Base-by-base conservation (phyloP, 2,113 vertebrate species). In the Pavo muticus region DNA sequence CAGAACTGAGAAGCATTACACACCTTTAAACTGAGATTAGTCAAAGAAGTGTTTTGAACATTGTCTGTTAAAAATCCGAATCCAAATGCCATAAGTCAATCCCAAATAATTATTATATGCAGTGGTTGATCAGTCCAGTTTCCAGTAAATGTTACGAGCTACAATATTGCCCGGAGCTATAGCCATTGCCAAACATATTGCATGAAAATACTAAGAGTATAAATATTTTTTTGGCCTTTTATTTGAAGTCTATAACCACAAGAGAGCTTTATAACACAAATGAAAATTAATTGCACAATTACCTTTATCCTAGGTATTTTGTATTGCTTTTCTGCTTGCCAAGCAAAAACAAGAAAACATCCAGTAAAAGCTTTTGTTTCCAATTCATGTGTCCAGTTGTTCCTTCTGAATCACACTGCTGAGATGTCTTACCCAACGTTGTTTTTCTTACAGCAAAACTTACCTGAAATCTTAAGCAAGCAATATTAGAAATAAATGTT, bases 281-380 rank as follows among this genome's bases (percentile, higher is more conserved):
- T 67, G 19, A 91, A 94, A 96, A 97, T 92, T 92, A 94, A 91
- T 91, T 88, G 32, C 82, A 91, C 32, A 74, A 77, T 88, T 91
- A 88, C 78, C n/a, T 90, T 91, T 71, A 39, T 79, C 23, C 20
- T 80, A 56, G 11, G 21, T 39, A 4, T 54, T 87, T 19, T 57
- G 1, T 50, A 23, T 45, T 78, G 32, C 4, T 14, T 77, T 73
- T 86, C 21, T 81, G 11, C 6, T 75, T 91, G 17, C 7, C 30
- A 79, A 78, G 32, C 5, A 77, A 9, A 45, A 90, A 6, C 47
- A 47, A 48, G 94, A 69, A 11, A 1, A 7, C 93, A 75, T 12
- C 24, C 60, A 72, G 3, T 24, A 90, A 91, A 95, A 81, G 5
- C 2, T 90, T 59, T 84, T 90, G 8, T 65, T 71, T 75, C 30